Conservation (phyloP, 2,113 vertebrate species). For the Oplegnathus fasciatus region DNA sequence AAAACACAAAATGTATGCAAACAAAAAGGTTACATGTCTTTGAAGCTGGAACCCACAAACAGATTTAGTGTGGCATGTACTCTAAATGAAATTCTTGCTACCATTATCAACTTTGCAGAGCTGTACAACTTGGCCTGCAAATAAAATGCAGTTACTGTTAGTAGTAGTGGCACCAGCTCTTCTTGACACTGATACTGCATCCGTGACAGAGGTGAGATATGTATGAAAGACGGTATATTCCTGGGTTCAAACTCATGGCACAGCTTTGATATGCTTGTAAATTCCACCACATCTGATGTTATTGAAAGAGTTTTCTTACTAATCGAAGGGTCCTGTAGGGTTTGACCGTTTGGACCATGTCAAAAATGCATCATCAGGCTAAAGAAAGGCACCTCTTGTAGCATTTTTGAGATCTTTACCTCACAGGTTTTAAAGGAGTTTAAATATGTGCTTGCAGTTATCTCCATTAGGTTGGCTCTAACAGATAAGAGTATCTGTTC, state of each 20-base stretch:
- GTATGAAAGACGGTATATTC: neutral
- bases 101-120: neutral
- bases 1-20: constrained; percentile 23
- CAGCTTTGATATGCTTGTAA: neutral
- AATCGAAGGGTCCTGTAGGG: neutral
- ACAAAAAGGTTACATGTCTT: neutral
- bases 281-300: neutral
- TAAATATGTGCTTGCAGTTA: neutral
- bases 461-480: constrained; percentile 9
- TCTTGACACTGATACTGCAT: neutral
- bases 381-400: neutral
- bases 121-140: neutral
- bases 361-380: neutral
- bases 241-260: neutral
- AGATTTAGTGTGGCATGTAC: neutral
- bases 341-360: neutral
- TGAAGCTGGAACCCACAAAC: neutral
- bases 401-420: neutral
- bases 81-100: neutral
- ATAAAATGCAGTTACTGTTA: neutral
- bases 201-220: constrained; percentile 3
- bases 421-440: neutral
- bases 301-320: neutral
- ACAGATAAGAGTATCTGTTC: constrained; percentile 6
- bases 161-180: neutral